These are phyloP conservation scores for Xenus cinereus DNA, from an alignment of 2,113 vertebrate genomes.

Conservation along the genomic window DNA sequence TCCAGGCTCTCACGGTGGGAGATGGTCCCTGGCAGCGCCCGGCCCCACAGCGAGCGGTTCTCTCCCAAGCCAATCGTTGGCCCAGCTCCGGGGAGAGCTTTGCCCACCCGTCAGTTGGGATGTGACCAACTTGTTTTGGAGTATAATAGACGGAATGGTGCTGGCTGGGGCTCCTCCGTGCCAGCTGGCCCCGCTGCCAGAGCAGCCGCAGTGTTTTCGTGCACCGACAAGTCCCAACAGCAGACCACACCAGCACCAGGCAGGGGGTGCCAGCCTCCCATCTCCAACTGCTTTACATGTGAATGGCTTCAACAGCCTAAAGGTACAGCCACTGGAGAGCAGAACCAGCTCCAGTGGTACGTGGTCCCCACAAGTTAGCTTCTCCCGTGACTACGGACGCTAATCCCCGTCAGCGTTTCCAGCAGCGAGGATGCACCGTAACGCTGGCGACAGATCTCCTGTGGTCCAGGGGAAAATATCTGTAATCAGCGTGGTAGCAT, in stretches of 20 bases:
- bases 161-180: neutral
- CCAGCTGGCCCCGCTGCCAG: neutral
- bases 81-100: neutral
- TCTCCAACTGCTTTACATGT: neutral
- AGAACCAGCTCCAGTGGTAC: neutral
- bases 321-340: rapidly evolving
- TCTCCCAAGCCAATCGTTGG: neutral
- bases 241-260: neutral
- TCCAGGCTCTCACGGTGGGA: rapidly evolving
- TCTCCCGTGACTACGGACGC: neutral
- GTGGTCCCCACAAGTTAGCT: neutral
- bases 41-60: neutral
- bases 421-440: neutral
- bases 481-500: neutral
- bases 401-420: neutral
- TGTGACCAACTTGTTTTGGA: neutral
- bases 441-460: neutral
- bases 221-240: neutral
- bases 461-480: neutral
- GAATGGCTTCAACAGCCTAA: neutral
- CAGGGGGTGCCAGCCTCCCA: neutral
- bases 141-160: rapidly evolving
- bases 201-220: neutral
- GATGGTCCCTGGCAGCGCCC: neutral
- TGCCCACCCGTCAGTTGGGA: neutral